phyloP scores from a whole-genome alignment of 2,797 vertebrate species.

The Tenualosa ilisha region DNA sequence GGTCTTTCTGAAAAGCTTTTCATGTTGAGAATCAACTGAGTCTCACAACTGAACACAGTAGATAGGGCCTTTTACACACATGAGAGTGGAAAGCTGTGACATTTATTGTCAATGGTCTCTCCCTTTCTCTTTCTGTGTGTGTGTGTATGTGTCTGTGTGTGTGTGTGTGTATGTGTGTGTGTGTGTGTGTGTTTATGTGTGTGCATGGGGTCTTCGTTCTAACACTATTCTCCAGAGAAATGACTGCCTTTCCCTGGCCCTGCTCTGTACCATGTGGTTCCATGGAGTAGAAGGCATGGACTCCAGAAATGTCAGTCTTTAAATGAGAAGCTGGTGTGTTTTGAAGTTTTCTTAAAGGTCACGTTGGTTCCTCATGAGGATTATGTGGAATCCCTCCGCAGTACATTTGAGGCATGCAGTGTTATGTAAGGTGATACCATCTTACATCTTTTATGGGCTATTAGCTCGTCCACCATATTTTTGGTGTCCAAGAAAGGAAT shows the following conservation, averaged over 20 bases:
- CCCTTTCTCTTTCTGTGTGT: background rate
- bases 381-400: background rate
- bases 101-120: background rate
- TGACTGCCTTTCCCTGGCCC: background rate
- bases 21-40: background rate
- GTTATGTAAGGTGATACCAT: background rate
- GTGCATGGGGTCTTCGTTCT: background rate
- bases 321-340: background rate
- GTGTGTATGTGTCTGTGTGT: constrained; percentile 21
- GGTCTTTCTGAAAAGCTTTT: background rate
- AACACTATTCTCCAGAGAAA: background rate
- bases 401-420: background rate
- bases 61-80: background rate
- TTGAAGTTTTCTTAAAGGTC: background rate
- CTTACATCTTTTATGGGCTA: background rate
- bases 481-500: background rate
- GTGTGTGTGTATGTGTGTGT: constrained; percentile 13
- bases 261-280: background rate
- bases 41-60: background rate
- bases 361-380: background rate
- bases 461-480: background rate
- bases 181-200: background rate
- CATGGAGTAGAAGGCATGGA: background rate
- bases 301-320: background rate
- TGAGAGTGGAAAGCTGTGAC: background rate